Base-by-base conservation (phyloP, 1,140 invertebrate species). In the Drosophila tristis region DNA sequence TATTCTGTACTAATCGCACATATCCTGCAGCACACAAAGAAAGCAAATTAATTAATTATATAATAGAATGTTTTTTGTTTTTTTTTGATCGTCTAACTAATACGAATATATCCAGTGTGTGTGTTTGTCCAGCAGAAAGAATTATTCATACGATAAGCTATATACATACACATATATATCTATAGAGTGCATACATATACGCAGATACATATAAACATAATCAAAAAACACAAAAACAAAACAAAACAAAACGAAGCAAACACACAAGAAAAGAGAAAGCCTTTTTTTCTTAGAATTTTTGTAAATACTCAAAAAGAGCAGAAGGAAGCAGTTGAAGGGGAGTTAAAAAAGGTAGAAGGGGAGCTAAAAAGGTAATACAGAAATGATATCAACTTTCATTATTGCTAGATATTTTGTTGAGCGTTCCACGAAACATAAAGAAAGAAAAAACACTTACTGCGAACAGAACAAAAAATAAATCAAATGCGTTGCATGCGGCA, bases 211-310 rank as follows among this genome's bases (percentile, higher is more conserved):
- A 29, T 51, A 29, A 42, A 55, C 42, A 78, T 64, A 67, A 70
- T 55, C 62, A 68, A 67, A 81, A 70, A 47, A 20, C 20, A 20
- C 20, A 62, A 66, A 59, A 45, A 20, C 39, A 54, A 53, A 11
- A 53, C 8, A 47, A 65, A 64, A 31, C 25, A 39, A 47, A 65
- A 67, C 20, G 2, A 20, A 20, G 20, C 20, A 2, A 2, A 20
- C 20, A 20, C 20, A 20, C 1, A 45, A 16, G 4, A 51, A 73
- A 62, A 55, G n/a, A 61, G 56, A 66, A 65, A 26, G n/a, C 49
- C 66, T 63, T 68, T 87, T 87, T 84, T 87, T 77, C 74, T 86
- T 87, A 82, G 53, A 81, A 76, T 87, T 82, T 87, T 87, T 87
- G 82, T 87, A 87, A 87, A 87, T 87, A 87, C 74, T 89, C 78